These are phyloP conservation scores for Trichonephila inaurata DNA, from an alignment of 1,140 invertebrate species.

Conservation along the genomic window DNA sequence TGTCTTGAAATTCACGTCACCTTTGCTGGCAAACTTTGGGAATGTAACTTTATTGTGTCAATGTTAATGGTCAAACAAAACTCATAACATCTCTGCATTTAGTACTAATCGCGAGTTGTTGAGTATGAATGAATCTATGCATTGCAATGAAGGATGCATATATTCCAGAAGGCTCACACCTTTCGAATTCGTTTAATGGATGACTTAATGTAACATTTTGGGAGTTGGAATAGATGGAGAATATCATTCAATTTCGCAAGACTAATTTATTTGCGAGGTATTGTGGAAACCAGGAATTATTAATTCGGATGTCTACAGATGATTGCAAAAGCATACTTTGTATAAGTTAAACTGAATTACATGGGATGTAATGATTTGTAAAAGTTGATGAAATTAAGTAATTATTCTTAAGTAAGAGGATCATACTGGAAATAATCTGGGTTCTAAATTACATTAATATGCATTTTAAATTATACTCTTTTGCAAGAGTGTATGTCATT, in stretches of 20 bases:
- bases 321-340: background rate
- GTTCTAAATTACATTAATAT: too few relatives aligned
- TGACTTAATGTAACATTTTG: background rate
- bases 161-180: background rate
- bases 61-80: conserved; percentile 11
- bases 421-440: too few relatives aligned
- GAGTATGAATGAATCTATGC: conserved; percentile 5
- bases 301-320: background rate
- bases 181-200: background rate
- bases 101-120: background rate
- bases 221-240: background rate
- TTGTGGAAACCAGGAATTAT: background rate
- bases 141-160: background rate
- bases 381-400: too few relatives aligned
- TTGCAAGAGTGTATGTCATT: too few relatives aligned
- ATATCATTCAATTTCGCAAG: background rate
- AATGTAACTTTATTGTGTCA: conserved; percentile 27
- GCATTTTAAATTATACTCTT: too few relatives aligned
- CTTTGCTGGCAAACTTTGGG: background rate
- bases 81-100: conserved; percentile 2
- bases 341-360: too few relatives aligned
- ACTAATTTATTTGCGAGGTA: too few relatives aligned
- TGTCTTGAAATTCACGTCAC: conserved; percentile 1
- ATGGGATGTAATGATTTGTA: too few relatives aligned
- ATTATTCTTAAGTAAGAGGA: too few relatives aligned